Evolutionary conservation across 2,888 invertebrate genomes (phyloP).

Genomic region (Lithophane leautieri): DNA sequence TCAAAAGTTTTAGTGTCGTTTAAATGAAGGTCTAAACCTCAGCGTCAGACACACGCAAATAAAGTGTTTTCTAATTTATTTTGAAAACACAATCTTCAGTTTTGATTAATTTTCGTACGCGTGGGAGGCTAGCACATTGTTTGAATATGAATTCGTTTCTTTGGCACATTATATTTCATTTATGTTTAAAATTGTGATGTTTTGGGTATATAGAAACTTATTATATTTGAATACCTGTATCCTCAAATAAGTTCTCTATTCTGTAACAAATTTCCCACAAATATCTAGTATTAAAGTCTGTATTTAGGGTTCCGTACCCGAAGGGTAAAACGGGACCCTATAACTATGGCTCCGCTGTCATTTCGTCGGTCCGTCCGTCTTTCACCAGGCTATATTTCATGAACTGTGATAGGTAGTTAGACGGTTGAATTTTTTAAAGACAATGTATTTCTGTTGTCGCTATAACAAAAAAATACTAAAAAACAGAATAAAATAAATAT

Average conservation of each 20-base stretch:
- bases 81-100: background rate
- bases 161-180: background rate
- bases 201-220: background rate
- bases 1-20: too few species aligned
- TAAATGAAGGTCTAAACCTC: too few species aligned
- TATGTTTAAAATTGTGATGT: background rate
- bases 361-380: too few species aligned
- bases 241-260: background rate
- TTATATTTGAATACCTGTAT: background rate
- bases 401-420: too few species aligned
- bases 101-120: background rate
- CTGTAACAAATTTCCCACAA: background rate
- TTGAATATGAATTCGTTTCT: background rate
- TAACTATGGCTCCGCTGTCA: too few species aligned
- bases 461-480: too few species aligned
- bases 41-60: background rate
- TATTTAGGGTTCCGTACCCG: too few species aligned
- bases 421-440: too few species aligned
- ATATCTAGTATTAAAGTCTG: background rate
- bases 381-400: too few species aligned
- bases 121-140: background rate
- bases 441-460: too few species aligned
- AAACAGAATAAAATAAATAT: too few species aligned
- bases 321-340: too few species aligned
- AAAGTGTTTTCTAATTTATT: conserved; percentile 1